These are phyloP conservation scores for Malurus leucopterus DNA, from an alignment of 2,797 vertebrate genomes.

Conservation along the genomic window DNA sequence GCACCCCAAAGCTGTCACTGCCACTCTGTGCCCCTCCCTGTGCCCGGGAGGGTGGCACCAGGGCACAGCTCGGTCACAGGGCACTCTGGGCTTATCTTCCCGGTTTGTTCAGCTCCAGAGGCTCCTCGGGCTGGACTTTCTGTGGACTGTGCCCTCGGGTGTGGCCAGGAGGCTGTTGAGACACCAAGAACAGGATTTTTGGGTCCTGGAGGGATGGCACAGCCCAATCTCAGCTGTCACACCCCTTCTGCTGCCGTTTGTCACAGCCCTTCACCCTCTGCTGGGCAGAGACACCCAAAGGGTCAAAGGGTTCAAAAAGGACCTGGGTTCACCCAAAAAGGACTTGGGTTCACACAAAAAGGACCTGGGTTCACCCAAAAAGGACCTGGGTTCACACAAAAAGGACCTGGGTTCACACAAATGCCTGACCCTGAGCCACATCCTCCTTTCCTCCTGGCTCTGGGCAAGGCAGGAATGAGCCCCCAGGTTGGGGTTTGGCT, in stretches of 20 bases:
- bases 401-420: neutral
- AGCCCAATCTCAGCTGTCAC: neutral
- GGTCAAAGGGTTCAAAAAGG: too few species aligned
- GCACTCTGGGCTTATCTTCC: neutral
- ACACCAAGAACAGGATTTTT: neutral
- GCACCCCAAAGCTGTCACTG: neutral
- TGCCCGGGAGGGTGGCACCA: too few species aligned
- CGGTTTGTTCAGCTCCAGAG: neutral
- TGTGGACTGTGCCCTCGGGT: neutral
- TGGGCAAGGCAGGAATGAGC: neutral
- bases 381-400: too few species aligned
- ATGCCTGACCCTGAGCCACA: neutral
- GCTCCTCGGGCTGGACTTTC: neutral
- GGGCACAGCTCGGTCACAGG: neutral
- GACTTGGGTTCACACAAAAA: too few species aligned
- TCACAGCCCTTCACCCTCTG: too few species aligned
- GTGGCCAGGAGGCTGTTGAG: neutral
- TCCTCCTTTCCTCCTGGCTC: neutral
- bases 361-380: neutral
- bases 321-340: too few species aligned
- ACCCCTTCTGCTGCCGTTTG: too few species aligned
- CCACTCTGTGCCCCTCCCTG: too few species aligned
- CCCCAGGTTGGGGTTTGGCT: too few species aligned
- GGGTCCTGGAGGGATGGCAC: neutral
- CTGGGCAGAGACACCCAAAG: too few species aligned